Conservation (phyloP, 2,888 invertebrate species). For the Cosmorhoe ocellata region DNA sequence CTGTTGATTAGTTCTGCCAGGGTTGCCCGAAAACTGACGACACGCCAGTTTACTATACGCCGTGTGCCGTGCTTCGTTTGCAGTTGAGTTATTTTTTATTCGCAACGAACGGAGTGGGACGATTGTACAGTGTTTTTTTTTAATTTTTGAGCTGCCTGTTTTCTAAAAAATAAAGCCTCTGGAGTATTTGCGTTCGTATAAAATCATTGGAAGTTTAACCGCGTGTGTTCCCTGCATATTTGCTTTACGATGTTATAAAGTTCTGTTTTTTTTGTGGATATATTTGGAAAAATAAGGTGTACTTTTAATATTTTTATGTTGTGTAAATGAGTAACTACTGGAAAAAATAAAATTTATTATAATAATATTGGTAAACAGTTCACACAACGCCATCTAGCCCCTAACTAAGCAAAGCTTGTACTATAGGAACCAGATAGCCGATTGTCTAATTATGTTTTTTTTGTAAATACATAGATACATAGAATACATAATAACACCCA, state of each 20-base stretch:
- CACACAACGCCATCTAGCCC: too few relatives aligned
- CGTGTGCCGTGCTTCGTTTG: constrained; percentile 18
- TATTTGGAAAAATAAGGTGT: neutral
- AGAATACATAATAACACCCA: too few relatives aligned
- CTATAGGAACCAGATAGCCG: too few relatives aligned
- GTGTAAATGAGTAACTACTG: too few relatives aligned
- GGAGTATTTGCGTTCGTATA: constrained; percentile 5
- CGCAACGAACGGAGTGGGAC: constrained; percentile 21
- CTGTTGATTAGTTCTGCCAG: constrained; percentile 51
- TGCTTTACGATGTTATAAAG: constrained; percentile 2
- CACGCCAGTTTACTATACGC: neutral
- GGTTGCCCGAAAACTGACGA: constrained; percentile 32
- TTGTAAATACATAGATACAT: too few relatives aligned
- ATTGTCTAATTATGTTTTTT: too few relatives aligned
- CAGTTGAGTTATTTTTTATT: constrained; percentile 27
- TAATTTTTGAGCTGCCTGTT: constrained; percentile 16
- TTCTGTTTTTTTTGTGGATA: neutral
- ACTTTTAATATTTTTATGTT: too few relatives aligned
- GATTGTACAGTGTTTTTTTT: constrained; percentile 22
- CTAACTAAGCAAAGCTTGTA: too few relatives aligned
- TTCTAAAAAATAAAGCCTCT: constrained; percentile 16
- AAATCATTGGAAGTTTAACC: constrained; percentile 7
- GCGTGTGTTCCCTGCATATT: neutral
- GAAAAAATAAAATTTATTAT: too few relatives aligned
- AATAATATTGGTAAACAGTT: too few relatives aligned